Evolutionary conservation across 2,113 vertebrate genomes (phyloP), one percentile per base, ranked within the genome.

Genomic region (Octodon degus): DNA sequence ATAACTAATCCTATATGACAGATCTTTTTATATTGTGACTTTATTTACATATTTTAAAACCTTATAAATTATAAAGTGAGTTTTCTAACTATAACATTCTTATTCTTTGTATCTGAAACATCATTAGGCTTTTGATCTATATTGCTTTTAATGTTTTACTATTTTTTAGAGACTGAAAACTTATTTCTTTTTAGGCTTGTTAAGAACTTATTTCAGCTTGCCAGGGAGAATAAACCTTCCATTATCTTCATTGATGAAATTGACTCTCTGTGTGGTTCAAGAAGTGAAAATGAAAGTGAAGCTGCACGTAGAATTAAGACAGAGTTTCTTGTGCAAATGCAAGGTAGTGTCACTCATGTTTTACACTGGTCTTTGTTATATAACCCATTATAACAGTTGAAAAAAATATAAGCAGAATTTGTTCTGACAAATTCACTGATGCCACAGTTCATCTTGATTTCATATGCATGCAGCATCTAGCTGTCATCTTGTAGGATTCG

Each of bases 221-320:
- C 99, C 68, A 98, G 99, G 98, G 99, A 99, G 94, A 99, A 99
- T 98, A 99, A 99, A 94, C 99, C 99, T 89, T 99, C 99, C 25
- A 99, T 99, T 97, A 99, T 99, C 97, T 99, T 99, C 98, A 99
- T 99, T 83, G 99, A 99, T 98, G 99, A 99, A 98, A 99, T 99
- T 20, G 99, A 99, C 98, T 99, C 99, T 13, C 98, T 99, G 17
- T 99, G 99, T 0, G 99, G 99, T 19, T 99, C 99, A 17, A 98
- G 99, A 97, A 99, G 99, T 96, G 99, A 99, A 98, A 99, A 99
- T 74, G 99, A 99, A 98, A 99, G 99, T 2, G 99, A 99, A 97
- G 99, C 99, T 62, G 99, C 99, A 10, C 98, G 99, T 8, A 98
- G 99, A 81, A 99, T 99, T 96, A 99, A 99, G 98, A 99, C 99